Conservation (phyloP, 2,888 invertebrate species). For the Caenorhabditis sp. region DNA sequence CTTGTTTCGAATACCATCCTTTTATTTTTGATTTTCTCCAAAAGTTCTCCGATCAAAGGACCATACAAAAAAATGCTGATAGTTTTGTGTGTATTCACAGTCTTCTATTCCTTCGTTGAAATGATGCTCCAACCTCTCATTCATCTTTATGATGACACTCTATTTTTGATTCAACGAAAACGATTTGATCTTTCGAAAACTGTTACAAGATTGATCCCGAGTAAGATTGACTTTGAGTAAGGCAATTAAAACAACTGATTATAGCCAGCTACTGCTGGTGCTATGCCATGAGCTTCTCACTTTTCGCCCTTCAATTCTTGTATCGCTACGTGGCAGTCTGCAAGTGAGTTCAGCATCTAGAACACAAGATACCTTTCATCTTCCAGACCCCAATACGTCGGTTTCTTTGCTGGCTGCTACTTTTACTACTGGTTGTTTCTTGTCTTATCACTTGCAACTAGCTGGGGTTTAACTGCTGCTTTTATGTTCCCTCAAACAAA, state of each 20-base stretch:
- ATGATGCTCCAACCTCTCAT: conserved; percentile 38
- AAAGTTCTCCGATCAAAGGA: conserved; percentile 32
- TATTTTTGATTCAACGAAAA: conserved; percentile 49
- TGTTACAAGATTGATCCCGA: conserved; percentile 19
- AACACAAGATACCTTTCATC: background rate
- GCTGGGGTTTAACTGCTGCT: conserved; percentile 29
- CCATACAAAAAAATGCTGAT: conserved; percentile 44
- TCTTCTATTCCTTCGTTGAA: conserved; percentile 55
- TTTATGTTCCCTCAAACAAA: conserved; percentile 36
- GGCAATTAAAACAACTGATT: background rate
- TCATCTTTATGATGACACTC: conserved; percentile 53
- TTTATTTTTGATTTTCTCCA: conserved; percentile 11
- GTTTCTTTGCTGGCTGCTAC: conserved; percentile 16
- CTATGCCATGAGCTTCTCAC: conserved; percentile 45
- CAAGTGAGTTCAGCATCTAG: conserved; percentile 9
- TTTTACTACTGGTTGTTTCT: conserved; percentile 35
- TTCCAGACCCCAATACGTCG: conserved; percentile 32
- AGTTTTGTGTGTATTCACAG: conserved; percentile 40
- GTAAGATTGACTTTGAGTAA: background rate
- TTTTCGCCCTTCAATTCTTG: conserved; percentile 47
- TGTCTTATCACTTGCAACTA: conserved; percentile 30
- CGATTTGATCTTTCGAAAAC: conserved; percentile 37
- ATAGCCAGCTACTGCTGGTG: conserved; percentile 38
- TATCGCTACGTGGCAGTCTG: conserved; percentile 38
- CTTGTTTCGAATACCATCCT: conserved; percentile 5